Conservation (phyloP, 2,797 vertebrate genomes). For the Fundulus diaphanus region DNA sequence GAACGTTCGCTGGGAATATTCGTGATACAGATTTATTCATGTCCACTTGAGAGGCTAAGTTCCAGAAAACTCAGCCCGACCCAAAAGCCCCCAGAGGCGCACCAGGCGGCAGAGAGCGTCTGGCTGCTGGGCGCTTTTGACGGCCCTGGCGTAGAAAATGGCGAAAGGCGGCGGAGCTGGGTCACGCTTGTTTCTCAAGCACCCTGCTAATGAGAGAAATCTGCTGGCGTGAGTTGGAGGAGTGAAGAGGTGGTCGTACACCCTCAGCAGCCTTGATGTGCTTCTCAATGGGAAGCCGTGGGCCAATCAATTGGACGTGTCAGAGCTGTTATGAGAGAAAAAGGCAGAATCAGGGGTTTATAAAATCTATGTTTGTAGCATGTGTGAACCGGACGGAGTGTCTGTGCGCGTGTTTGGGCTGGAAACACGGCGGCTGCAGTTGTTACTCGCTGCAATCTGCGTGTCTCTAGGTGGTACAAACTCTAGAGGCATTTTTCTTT, state of each 20-base stretch:
- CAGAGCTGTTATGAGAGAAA: constrained; percentile 44
- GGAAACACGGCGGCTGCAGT: constrained; percentile 38
- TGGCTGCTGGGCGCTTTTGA: not conserved
- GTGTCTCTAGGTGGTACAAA: constrained; percentile 37
- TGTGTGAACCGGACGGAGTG: constrained; percentile 22
- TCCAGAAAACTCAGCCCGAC: constrained; percentile 49
- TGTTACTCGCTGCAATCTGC: constrained; percentile 39
- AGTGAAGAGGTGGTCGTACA: constrained; percentile 53
- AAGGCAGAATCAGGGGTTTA: constrained; percentile 44
- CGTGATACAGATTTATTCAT: constrained; percentile 46
- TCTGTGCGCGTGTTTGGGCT: constrained; percentile 1
- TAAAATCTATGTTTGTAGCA: constrained; percentile 34
- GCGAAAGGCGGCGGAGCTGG: constrained; percentile 33
- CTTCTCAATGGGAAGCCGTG: constrained; percentile 61
- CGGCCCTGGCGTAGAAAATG: constrained; percentile 37
- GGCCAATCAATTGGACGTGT: constrained; percentile 63
- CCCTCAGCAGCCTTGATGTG: constrained; percentile 50
- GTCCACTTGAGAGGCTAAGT: constrained; percentile 32
- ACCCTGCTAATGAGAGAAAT: constrained; percentile 61
- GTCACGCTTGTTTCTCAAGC: constrained; percentile 58
- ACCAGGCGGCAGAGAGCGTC: not conserved
- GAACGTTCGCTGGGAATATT: constrained; percentile 34
- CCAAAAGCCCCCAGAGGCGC: constrained; percentile 17
- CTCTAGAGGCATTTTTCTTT: constrained; percentile 19
- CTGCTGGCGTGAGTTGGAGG: constrained; percentile 40